Evolutionary conservation across 37 sponge, comb jelly and placozoan genomes (phyloP), one percentile per base, ranked within the genome.

Genomic region (Geodia barretti): DNA sequence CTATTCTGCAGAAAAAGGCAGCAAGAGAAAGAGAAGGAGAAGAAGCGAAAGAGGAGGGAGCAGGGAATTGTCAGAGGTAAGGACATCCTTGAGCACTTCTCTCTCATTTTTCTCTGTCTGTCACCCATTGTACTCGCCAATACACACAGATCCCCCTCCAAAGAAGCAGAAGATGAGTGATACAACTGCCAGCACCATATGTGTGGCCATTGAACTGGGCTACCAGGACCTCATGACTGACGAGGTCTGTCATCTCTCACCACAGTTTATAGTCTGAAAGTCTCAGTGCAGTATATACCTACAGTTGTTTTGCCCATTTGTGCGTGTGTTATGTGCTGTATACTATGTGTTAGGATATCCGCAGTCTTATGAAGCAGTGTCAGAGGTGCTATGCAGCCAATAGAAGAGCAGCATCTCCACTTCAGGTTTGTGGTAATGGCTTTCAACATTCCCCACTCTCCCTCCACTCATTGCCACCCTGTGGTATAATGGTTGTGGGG

Each of bases 381-480:
- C 90, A 95, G 78, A 80, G 95, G 41, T 92, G 95, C 35, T 95
- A 95, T 85, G 70, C 95, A 20, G 60, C n/a, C 14, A 95, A 95
- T 77, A 76, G 95, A 65, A 37, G 91, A 39, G 68, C 90, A 29
- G 87, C 64, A 30, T 29, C 61, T 19, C 90, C 95, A 34, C 54
- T 94, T 9, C 92, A 88, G 68, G 88, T 86, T 9, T 32, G 83
- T 61, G 19, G 2, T 58, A 7, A 33, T 14, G 7, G 7, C 54
- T 17, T 47, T 14, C 54, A 17, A 47, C 14, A 47, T 47, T 14
- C 54, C 54, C 14, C 11, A 17, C 11, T 7, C 11, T 47, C 54
- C 14, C 7, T 47, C 54, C 11, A 14, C 54, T 47, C 7, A 17
- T 7, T 47, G 14, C 14, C 11, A 17, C 7, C 14, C 11, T 47